Evolutionary conservation across 2,113 vertebrate genomes (phyloP), one percentile per base, ranked within the genome.

Genomic region (Pheucticus melanocephalus): DNA sequence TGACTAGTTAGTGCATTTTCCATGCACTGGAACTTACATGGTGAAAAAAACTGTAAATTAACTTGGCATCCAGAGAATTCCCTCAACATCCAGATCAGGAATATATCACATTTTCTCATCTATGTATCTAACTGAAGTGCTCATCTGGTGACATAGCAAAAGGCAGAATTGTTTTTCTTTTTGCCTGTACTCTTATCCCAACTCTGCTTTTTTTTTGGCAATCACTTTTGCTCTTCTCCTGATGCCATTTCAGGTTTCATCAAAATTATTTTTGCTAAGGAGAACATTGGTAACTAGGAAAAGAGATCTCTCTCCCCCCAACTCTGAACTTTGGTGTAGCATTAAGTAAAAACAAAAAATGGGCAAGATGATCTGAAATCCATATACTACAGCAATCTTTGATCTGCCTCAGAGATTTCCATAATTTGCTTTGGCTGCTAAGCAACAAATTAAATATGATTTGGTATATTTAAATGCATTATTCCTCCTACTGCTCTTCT

Each of bases 361-460:
- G 24, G 83, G 61, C 82, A 91, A 92, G 37, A 39, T 73, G 18
- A 96, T 92, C 59, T 69, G 24, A 92, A 95, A 92, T 75, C 63
- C 31, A 57, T 88, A 86, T 75, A 76, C 59, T 70, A 95, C 21
- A 91, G 81, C 31, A 75, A 61, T 63, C 84, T 87, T 92, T 91
- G 76, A 94, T 95, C 81, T 88, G n/a, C 54, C 72, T 95, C 75
- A 66, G 56, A 94, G 60, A 97, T 89, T 94, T 95, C 70, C 87
- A 94, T 94, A 97, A 95, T 90, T 94, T 95, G 84, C 93, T 96
- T 95, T 83, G 87, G 95, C 95, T 97, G 97, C 97, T 97, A 97
- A 97, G 97, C 97, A 97, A 97, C 94, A 95, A 96, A 96, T 97
- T 86, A 96, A 97, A 96, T 94, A 92, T 35, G 17, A 87, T 92